Conservation (phyloP, 2,888 invertebrate genomes). For the Agriopis aurantiaria region DNA sequence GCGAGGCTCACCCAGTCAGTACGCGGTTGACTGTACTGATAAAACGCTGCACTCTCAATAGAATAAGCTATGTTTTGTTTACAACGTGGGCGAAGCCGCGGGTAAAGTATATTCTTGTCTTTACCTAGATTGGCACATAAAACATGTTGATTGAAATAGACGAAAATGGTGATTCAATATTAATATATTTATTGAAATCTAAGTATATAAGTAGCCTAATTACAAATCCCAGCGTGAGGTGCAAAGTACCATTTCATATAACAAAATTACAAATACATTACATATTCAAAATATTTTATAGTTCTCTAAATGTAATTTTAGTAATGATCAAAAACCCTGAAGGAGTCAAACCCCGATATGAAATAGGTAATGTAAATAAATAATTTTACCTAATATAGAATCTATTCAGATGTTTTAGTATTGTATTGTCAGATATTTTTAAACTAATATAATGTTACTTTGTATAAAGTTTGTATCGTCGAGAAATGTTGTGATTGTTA, state of each 20-base stretch:
- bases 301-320: conserved; percentile 67
- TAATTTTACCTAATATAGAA: conserved; percentile 64
- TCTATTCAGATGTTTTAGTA: conserved; percentile 63
- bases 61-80: too few relatives aligned
- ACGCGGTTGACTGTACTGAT: too few relatives aligned
- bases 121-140: too few relatives aligned
- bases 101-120: too few relatives aligned
- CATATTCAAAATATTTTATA: conserved; percentile 56
- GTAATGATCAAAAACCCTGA: conserved; percentile 70
- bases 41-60: too few relatives aligned
- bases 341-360: conserved; percentile 81
- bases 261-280: conserved; percentile 45
- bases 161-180: too few relatives aligned
- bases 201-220: conserved; percentile 50
- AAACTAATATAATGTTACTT: conserved; percentile 66
- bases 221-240: conserved; percentile 59
- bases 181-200: too few relatives aligned
- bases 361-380: conserved; percentile 74
- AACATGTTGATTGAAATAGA: too few relatives aligned
- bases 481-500: conserved; percentile 85
- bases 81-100: too few relatives aligned
- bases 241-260: conserved; percentile 64
- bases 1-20: too few relatives aligned
- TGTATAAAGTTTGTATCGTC: conserved; percentile 77
- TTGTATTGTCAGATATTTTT: conserved; percentile 66